These are phyloP conservation scores for Scotopteryx bipunctaria DNA, from an alignment of 2,888 invertebrate genomes.

Conservation along the genomic window DNA sequence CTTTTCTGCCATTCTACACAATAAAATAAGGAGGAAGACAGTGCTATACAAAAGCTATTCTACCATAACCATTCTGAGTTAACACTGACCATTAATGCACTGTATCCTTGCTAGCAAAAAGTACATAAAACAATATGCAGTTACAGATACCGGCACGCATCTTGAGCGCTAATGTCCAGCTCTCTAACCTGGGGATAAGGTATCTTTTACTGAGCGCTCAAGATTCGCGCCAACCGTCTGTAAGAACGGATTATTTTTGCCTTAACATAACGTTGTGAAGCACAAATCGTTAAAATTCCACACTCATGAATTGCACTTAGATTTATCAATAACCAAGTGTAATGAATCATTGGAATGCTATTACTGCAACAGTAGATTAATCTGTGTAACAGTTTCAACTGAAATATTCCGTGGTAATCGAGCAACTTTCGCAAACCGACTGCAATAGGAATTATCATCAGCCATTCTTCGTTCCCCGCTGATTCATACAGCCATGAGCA, in stretches of 20 bases:
- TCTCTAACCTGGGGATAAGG: too few relatives aligned
- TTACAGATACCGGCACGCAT: too few relatives aligned
- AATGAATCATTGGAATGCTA: conserved; percentile 27
- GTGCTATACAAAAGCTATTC: background rate
- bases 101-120: too few relatives aligned
- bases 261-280: background rate
- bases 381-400: conserved; percentile 35
- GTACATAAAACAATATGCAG: too few relatives aligned
- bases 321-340: conserved; percentile 19
- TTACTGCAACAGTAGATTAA: conserved; percentile 21
- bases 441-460: conserved; percentile 53
- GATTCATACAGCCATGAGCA: conserved; percentile 51
- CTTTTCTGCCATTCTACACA: background rate
- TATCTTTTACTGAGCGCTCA: too few relatives aligned
- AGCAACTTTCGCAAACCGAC: conserved; percentile 60
- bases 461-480: conserved; percentile 54
- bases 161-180: too few relatives aligned
- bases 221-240: too few relatives aligned
- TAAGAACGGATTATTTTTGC: background rate
- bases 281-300: conserved; percentile 15
- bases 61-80: background rate
- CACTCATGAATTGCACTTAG: conserved; percentile 17
- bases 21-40: background rate
- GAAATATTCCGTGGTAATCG: conserved; percentile 58
- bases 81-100: background rate